phyloP scores from a whole-genome alignment of 2,888 invertebrate genomes.

The Toxonevra muliebris region DNA sequence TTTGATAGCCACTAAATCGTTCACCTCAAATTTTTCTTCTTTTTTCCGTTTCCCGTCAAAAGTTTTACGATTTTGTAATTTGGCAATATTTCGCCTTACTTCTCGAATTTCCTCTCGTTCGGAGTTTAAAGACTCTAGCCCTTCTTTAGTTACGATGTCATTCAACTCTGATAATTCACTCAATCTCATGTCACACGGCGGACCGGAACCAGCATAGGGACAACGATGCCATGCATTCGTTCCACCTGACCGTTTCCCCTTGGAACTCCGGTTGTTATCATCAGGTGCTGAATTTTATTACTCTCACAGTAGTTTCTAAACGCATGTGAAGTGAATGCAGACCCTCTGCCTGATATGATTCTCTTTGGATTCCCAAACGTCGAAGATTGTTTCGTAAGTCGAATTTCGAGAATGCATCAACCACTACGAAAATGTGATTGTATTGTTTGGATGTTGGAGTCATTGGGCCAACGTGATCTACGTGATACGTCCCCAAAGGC shows the following conservation, averaged over 20 bases:
- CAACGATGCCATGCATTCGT: conserved; percentile 49
- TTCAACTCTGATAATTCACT: too few relatives aligned
- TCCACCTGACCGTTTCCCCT: conserved; percentile 58
- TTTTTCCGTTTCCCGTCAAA: conserved; percentile 19
- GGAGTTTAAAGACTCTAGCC: too few relatives aligned
- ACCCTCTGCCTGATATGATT: conserved; percentile 57
- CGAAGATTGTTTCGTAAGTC: conserved; percentile 37
- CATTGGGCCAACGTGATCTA: conserved; percentile 58
- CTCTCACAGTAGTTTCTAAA: conserved; percentile 53
- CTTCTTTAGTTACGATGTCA: too few relatives aligned
- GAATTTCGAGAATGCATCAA: conserved; percentile 51
- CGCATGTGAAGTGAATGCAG: conserved; percentile 53
- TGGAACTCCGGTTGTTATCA: conserved; percentile 51
- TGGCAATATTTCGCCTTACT: too few relatives aligned
- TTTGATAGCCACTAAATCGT: conserved; percentile 23
- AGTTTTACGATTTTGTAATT: too few relatives aligned
- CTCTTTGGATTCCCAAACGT: conserved; percentile 43
- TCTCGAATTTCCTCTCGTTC: too few relatives aligned
- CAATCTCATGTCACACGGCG: too few relatives aligned
- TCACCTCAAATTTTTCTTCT: not conserved
- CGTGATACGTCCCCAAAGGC: conserved; percentile 51
- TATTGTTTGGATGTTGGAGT: conserved; percentile 49
- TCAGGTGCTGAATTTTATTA: conserved; percentile 48
- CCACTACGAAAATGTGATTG: conserved; percentile 51
- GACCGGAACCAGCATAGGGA: too few relatives aligned